Evolutionary conservation across 2,113 vertebrate genomes (phyloP).

Genomic region (Scatophagus argus): DNA sequence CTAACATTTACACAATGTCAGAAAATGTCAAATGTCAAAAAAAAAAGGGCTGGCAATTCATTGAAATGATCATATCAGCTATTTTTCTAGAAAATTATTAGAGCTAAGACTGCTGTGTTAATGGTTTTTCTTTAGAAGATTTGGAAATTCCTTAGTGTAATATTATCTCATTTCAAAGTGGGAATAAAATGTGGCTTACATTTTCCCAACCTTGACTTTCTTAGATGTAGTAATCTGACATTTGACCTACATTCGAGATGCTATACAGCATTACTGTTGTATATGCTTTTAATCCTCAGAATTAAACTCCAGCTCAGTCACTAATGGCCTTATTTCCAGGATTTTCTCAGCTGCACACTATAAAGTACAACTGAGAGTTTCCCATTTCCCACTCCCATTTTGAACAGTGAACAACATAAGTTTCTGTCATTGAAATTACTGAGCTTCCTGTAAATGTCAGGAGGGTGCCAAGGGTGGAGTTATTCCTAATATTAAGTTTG

Average conservation of each 20-base stretch:
- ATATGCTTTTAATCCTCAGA: constrained; percentile 19
- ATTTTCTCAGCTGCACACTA: background rate
- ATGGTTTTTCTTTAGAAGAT: background rate
- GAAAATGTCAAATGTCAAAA: too few species aligned
- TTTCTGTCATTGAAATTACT: background rate
- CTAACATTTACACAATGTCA: too few species aligned
- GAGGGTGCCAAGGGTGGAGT: background rate
- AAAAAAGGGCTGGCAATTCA: too few species aligned
- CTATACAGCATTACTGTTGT: background rate
- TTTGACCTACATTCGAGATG: background rate
- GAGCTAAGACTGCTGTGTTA: too few species aligned
- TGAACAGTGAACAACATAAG: background rate
- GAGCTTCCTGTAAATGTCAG: background rate
- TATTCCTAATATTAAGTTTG: background rate
- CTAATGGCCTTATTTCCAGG: constrained; percentile 2
- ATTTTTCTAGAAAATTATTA: too few species aligned
- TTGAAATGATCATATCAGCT: too few species aligned
- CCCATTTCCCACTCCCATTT: background rate
- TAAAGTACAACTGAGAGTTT: background rate
- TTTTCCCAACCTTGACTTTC: background rate
- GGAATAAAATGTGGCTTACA: background rate
- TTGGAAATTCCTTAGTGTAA: background rate
- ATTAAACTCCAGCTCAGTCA: background rate
- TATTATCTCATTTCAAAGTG: background rate
- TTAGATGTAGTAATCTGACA: constrained; percentile 1